Evolutionary conservation across 2,888 invertebrate genomes (phyloP).

Genomic region (Drosophila merina): DNA sequence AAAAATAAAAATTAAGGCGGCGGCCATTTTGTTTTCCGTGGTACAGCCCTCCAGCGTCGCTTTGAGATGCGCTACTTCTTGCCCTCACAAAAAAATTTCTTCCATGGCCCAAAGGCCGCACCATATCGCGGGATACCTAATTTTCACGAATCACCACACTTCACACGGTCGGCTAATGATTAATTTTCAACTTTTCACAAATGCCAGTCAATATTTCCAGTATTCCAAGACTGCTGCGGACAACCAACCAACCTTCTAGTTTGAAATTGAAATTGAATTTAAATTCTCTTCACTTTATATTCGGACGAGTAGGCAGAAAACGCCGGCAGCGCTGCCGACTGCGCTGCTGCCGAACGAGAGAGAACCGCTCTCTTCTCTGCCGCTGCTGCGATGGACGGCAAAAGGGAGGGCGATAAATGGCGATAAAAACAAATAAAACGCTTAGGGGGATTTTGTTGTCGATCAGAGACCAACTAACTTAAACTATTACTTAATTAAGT

Average conservation of each 20-base stretch:
- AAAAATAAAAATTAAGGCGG: slow-evolving; percentile 22
- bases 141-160: background rate
- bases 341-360: slow-evolving; percentile 21
- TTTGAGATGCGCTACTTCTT: background rate
- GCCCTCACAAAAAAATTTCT: background rate
- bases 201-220: slow-evolving; percentile 3
- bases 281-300: slow-evolving; percentile 2
- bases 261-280: slow-evolving; percentile 14
- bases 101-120: background rate
- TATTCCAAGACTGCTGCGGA: background rate
- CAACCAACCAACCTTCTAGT: slow-evolving; percentile 78
- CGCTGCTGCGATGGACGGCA: slow-evolving; percentile 32
- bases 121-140: background rate
- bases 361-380: slow-evolving; percentile 11
- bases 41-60: slow-evolving; percentile 28
- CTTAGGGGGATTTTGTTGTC: slow-evolving; percentile 26
- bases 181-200: slow-evolving; percentile 22
- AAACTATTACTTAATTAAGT: background rate
- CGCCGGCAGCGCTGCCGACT: slow-evolving; percentile 2
- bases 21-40: slow-evolving; percentile 58
- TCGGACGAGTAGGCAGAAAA: slow-evolving; percentile 28
- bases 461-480: slow-evolving; percentile 24
- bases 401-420: slow-evolving; percentile 67
- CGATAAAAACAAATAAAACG: slow-evolving; percentile 73
- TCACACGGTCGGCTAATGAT: background rate